phyloP scores from a whole-genome alignment of 30 jellyfish, hydroid and myxozoan genomes.

The Hydractinia echinata region DNA sequence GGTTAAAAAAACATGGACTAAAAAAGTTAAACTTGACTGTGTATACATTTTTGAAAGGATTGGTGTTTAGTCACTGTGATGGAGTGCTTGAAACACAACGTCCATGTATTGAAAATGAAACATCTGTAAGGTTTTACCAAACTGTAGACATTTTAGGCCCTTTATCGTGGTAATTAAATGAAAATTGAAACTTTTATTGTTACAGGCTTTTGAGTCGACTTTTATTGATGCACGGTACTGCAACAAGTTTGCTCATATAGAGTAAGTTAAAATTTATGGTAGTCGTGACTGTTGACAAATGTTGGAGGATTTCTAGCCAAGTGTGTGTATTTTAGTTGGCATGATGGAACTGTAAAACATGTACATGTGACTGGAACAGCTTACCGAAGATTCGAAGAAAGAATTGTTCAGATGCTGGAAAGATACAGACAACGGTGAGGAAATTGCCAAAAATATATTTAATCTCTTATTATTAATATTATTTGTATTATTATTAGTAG shows the following conservation, averaged over 20 bases:
- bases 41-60: conserved; percentile 58
- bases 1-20: conserved; percentile 81
- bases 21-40: conserved; percentile 50
- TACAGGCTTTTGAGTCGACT: conserved; percentile 45
- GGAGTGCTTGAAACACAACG: conserved; percentile 61
- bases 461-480: too few species aligned
- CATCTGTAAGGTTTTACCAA: too few species aligned
- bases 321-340: conserved; percentile 47
- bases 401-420: conserved; percentile 49
- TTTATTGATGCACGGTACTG: conserved; percentile 72
- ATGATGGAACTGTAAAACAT: conserved; percentile 87
- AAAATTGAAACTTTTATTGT: not conserved
- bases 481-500: not conserved
- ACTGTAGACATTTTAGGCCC: too few species aligned
- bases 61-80: conserved; percentile 75
- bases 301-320: not conserved
- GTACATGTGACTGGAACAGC: conserved; percentile 87
- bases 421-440: conserved; percentile 66
- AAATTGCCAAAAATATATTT: not conserved
- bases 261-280: conserved; percentile 20
- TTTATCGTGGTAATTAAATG: too few species aligned
- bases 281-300: too few species aligned
- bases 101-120: not conserved
- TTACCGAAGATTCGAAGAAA: conserved; percentile 62
- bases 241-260: conserved; percentile 79